Evolutionary conservation across 2,113 vertebrate species (phyloP).

Genomic region (Pholis gunnellus): DNA sequence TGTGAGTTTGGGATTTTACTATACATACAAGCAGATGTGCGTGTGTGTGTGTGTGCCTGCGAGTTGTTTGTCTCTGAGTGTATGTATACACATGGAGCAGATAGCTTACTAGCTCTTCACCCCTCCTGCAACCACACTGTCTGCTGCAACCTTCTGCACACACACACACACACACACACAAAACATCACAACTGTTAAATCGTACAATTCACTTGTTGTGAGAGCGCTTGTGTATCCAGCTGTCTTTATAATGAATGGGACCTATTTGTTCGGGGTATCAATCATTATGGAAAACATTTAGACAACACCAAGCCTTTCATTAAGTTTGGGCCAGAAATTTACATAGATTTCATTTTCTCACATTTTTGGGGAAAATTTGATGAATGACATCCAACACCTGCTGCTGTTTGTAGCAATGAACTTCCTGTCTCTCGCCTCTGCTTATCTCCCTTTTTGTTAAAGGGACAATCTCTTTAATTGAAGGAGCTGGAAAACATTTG

Average conservation of each 20-base stretch:
- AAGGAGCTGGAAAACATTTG: neutral
- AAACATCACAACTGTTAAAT: slow-evolving; percentile 12
- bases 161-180: slow-evolving; percentile 14
- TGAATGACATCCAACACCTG: slow-evolving; percentile 24
- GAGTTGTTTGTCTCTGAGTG: slow-evolving; percentile 4
- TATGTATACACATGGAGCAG: slow-evolving; percentile 49
- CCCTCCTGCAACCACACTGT: slow-evolving; percentile 47
- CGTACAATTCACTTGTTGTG: neutral
- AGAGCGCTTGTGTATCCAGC: neutral
- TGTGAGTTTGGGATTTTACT: neutral
- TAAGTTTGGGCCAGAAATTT: slow-evolving; percentile 14
- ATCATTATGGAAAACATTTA: slow-evolving; percentile 18
- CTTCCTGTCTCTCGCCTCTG: neutral
- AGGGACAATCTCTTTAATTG: neutral
- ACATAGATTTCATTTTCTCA: neutral
- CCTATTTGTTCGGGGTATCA: slow-evolving; percentile 5
- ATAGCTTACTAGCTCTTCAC: slow-evolving; percentile 65
- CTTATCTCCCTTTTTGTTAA: neutral
- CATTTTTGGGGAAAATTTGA: slow-evolving; percentile 29
- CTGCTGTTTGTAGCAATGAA: slow-evolving; percentile 10
- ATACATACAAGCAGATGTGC: neutral
- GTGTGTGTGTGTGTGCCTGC: neutral
- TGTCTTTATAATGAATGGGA: slow-evolving; percentile 10
- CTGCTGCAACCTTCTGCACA: slow-evolving; percentile 17
- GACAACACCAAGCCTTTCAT: slow-evolving; percentile 34